A percentile compares a stretch with the other conserved stretches of the same genome.
Evolutionary conservation across 2,797 vertebrate genomes (phyloP).

Genomic region (Bradypodion pumilum): DNA sequence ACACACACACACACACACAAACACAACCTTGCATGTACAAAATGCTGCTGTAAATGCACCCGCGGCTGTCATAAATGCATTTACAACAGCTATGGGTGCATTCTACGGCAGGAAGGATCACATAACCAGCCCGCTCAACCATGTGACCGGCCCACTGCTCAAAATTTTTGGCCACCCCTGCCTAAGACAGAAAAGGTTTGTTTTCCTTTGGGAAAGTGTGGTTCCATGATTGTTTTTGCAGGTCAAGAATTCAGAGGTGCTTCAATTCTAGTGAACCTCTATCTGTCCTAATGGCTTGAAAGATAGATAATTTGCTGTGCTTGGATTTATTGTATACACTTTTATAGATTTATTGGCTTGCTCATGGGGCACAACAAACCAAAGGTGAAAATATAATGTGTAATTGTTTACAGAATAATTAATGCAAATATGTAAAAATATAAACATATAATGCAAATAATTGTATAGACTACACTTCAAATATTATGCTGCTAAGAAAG

Average conservation of each 20-base stretch:
- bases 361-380: conserved; percentile 1
- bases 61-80: too few relatives aligned
- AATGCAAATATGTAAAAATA: not conserved
- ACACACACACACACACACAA: too few relatives aligned
- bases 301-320: not conserved
- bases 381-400: not conserved
- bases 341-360: conserved; percentile 13
- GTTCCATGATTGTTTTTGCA: conserved; percentile 12
- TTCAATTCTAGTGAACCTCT: not conserved
- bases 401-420: not conserved
- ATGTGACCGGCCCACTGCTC: too few relatives aligned
- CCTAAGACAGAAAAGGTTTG: conserved; percentile 8
- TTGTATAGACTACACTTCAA: too few relatives aligned
- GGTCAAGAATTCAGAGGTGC: not conserved
- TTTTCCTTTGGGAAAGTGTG: not conserved
- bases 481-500: too few relatives aligned
- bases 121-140: too few relatives aligned
- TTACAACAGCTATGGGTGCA: too few relatives aligned
- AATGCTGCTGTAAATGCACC: too few relatives aligned
- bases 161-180: too few relatives aligned
- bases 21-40: too few relatives aligned
- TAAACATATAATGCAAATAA: not conserved
- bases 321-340: conserved; percentile 18
- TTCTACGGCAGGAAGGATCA: too few relatives aligned
- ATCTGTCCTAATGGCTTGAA: not conserved